These are phyloP conservation scores for Heteractis magnifica DNA, from an alignment of 92 coral and sea anemone genomes.

Conservation along the genomic window DNA sequence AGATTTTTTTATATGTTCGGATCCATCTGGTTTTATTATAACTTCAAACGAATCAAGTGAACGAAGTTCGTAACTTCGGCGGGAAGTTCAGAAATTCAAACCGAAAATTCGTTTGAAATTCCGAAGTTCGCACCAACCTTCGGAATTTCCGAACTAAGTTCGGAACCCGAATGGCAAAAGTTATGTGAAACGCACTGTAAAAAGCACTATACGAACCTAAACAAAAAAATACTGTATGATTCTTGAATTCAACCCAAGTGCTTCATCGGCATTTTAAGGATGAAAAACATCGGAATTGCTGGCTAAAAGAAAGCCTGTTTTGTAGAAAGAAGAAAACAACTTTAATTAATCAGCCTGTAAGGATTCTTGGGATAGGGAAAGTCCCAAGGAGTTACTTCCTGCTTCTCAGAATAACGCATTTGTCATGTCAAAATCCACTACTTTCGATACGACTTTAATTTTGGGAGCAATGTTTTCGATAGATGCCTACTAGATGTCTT, in stretches of 20 bases:
- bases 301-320: neutral
- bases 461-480: neutral
- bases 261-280: neutral
- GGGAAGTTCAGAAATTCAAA: too few species aligned
- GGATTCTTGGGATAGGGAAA: neutral
- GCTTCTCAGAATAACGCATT: neutral
- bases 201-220: neutral
- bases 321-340: neutral
- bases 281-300: neutral
- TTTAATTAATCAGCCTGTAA: neutral
- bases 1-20: too few species aligned
- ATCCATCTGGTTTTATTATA: too few species aligned
- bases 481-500: neutral
- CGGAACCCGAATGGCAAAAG: too few species aligned
- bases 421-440: neutral
- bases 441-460: neutral
- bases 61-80: too few species aligned
- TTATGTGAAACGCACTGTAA: too few species aligned
- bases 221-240: neutral
- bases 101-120: too few species aligned
- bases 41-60: too few species aligned
- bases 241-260: neutral
- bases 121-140: too few species aligned
- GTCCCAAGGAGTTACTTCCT: neutral
- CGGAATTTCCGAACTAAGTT: too few species aligned